Conservation (phyloP, 1,140 invertebrate genomes). For the Aphelenchoides avenae region DNA sequence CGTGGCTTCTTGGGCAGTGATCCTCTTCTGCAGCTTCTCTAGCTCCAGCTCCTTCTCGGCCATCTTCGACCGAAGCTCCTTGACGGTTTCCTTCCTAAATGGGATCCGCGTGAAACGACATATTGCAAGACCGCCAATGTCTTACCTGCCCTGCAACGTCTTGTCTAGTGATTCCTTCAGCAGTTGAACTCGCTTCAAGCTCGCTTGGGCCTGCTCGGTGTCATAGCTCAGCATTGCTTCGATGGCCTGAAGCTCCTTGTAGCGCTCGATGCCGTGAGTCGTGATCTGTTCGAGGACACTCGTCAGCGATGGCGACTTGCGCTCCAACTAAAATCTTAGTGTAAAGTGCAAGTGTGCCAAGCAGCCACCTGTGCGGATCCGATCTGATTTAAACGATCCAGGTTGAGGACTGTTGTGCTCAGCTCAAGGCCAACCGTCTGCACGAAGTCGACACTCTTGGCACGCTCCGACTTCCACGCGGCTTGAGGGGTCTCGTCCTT, state of each 20-base stretch:
- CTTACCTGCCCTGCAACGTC: constrained; percentile 9
- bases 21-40: background rate
- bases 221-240: constrained; percentile 19
- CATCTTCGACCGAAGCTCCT: background rate
- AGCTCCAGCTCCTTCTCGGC: background rate
- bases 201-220: constrained; percentile 13
- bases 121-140: too few species aligned
- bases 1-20: background rate
- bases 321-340: background rate
- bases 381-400: constrained; percentile 15
- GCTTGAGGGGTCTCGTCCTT: constrained; percentile 7
- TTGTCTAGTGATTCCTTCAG: constrained; percentile 18
- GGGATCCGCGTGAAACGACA: too few species aligned
- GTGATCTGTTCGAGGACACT: constrained; percentile 24
- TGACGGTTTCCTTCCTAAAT: too few species aligned
- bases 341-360: background rate
- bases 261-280: constrained; percentile 9
- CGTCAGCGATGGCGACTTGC: constrained; percentile 13
- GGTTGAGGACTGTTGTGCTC: constrained; percentile 19
- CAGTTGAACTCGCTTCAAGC: constrained; percentile 3
- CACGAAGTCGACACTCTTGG: constrained; percentile 7
- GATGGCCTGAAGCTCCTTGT: constrained; percentile 18
- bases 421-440: constrained; percentile 15
- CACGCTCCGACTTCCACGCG: constrained; percentile 19
- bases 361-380: background rate